Base-by-base conservation (phyloP, 2,888 invertebrate genomes). In the Drosophila heteroneura region DNA sequence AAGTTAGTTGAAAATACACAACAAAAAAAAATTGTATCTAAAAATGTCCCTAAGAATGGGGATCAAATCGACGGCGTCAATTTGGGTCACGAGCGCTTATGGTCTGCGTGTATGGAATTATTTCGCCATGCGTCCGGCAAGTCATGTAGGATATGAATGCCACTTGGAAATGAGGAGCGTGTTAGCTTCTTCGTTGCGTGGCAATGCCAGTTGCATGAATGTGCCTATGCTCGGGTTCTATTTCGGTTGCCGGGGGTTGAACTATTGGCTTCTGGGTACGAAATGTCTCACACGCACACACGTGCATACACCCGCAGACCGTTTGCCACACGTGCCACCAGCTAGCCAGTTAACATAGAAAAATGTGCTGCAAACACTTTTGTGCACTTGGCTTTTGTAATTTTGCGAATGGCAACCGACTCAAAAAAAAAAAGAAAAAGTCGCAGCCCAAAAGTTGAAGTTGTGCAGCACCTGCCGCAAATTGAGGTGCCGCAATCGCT, bases 401-500 rank as follows among this genome's bases (percentile, higher is more conserved):
- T 66, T 63, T 76, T 58, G 49, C 49, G 5, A 54, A 44, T 64
- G 60, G 54, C 67, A 61, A 53, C 60, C 47, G 26, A 26, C 26
- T 56, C 54, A 62, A 64, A 30, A 28, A 14, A 5, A 16, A 9
- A 12, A 19, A 16, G 5, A 12, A 19, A 16, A 28, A 5, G 5
- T 37, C 33, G 47, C 35, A 51, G 16, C 37, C 26, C 41, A 39
- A 61, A 68, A 57, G 47, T 57, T 68, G 53, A 44, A 68, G 56
- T 52, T 65, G 67, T 70, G 76, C 70, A 66, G 75, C 81, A 85
- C 82, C 85, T 85, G 86, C 70, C 69, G 67, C 82, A 75, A 82
- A 74, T 84, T 82, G 82, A 26, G 74, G 66, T 59, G 41, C 65
- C 65, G 35, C 81, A 72, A 71, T 62, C 67, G 52, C 39, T 66